Percentiles rank a stretch among this genome's conserved stretches.
Conservation (phyloP, 1,140 invertebrate genomes). For the Adelges cooleyi region DNA sequence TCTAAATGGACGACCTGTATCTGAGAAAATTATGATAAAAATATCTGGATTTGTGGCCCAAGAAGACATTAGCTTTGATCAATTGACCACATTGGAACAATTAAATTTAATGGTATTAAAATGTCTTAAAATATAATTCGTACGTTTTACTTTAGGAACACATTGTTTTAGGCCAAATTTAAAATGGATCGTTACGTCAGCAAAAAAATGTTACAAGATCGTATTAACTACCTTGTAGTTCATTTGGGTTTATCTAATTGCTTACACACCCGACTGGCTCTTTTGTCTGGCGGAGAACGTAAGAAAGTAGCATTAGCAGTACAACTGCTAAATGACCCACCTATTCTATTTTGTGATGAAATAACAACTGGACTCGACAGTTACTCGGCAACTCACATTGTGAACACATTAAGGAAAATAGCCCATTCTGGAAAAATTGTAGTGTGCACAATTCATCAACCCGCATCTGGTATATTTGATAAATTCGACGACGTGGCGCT, state of each 20-base stretch:
- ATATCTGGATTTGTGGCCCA: slow-evolving; percentile 64
- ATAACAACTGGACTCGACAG: slow-evolving; percentile 84
- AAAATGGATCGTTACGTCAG: slow-evolving; percentile 22
- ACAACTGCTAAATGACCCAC: slow-evolving; percentile 83
- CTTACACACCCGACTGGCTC: slow-evolving; percentile 61
- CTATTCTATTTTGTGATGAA: slow-evolving; percentile 89
- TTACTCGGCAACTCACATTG: slow-evolving; percentile 60
- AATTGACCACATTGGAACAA: slow-evolving; percentile 57
- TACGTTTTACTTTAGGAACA: background rate
- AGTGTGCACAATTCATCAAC: slow-evolving; percentile 77
- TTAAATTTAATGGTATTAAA: slow-evolving; percentile 59
- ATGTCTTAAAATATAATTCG: background rate
- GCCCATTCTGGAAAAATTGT: slow-evolving; percentile 59
- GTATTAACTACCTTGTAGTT: slow-evolving; percentile 46
- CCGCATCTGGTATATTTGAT: slow-evolving; percentile 69
- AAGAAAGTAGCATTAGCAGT: slow-evolving; percentile 75
- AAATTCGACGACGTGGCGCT: slow-evolving; percentile 68
- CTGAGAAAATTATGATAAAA: slow-evolving; percentile 48
- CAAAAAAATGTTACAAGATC: slow-evolving; percentile 34
- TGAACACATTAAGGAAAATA: slow-evolving; percentile 53
- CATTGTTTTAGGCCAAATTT: slow-evolving; percentile 23
- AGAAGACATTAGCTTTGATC: slow-evolving; percentile 53
- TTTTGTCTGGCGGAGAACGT: slow-evolving; percentile 74
- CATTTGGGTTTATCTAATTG: slow-evolving; percentile 61
- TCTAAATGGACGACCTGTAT: slow-evolving; percentile 51